Percentiles rank a stretch among this genome's conserved stretches.
Evolutionary conservation across 2,888 invertebrate genomes (phyloP).

Genomic region (Disparrhopalites patrizii): DNA sequence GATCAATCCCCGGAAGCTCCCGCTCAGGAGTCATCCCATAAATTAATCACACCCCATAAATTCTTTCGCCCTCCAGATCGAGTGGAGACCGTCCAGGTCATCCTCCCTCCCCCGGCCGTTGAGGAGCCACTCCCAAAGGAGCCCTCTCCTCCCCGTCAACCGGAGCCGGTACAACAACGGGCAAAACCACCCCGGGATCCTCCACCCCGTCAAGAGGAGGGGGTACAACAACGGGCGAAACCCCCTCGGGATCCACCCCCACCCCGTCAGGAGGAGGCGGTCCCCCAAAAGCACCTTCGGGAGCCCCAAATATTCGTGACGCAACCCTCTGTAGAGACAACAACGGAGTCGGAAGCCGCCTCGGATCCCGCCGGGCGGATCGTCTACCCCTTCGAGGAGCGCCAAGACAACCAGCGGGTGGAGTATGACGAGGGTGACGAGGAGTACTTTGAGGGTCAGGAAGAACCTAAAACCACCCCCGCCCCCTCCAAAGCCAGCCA

Average conservation of each 20-base stretch:
- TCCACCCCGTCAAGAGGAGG: slow-evolving; percentile 51
- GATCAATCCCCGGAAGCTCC: too few species aligned
- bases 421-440: slow-evolving; percentile 9
- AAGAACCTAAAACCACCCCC: slow-evolving; percentile 47
- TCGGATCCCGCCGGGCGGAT: background rate
- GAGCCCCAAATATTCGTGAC: slow-evolving; percentile 39
- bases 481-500: slow-evolving; percentile 30
- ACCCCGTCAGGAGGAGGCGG: slow-evolving; percentile 21
- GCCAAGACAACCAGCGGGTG: background rate
- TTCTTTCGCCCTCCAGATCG: too few species aligned
- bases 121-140: too few species aligned
- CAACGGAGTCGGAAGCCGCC: slow-evolving; percentile 6
- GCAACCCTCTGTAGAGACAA: slow-evolving; percentile 34
- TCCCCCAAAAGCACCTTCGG: background rate
- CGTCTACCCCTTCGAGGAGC: background rate
- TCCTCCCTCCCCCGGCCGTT: too few species aligned
- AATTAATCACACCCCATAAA: too few species aligned
- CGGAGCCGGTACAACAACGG: too few species aligned
- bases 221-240: slow-evolving; percentile 32
- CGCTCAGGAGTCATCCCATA: too few species aligned
- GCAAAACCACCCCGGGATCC: slow-evolving; percentile 57
- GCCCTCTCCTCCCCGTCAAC: too few species aligned
- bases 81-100: background rate
- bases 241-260: slow-evolving; percentile 33
- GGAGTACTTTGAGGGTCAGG: slow-evolving; percentile 27